Conservation (phyloP, 2,888 invertebrate species). For the Yponomeuta plumbellus region DNA sequence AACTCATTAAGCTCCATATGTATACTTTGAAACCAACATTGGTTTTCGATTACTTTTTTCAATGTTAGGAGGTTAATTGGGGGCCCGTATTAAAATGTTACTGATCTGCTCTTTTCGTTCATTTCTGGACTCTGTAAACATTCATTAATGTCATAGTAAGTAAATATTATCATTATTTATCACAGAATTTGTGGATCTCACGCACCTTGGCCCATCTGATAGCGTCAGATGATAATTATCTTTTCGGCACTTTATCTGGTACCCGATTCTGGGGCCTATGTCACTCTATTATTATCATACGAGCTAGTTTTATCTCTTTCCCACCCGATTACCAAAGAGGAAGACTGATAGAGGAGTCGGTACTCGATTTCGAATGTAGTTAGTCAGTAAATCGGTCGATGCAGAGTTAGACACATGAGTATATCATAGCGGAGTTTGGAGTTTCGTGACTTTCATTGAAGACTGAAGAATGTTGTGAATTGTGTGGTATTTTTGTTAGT, state of each 20-base stretch:
- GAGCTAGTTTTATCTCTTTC: background rate
- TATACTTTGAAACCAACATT: too few species aligned
- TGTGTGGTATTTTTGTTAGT: constrained; percentile 3
- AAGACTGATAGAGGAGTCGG: background rate
- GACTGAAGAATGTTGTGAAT: background rate
- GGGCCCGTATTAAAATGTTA: background rate
- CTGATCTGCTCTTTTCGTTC: background rate
- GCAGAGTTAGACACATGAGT: background rate
- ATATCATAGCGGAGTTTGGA: background rate
- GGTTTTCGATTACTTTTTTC: too few species aligned
- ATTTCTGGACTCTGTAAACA: too few species aligned
- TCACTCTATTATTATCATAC: background rate
- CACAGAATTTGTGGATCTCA: constrained; percentile 1
- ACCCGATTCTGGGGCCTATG: background rate
- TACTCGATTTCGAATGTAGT: background rate
- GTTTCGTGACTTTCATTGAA: background rate
- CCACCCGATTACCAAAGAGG: background rate
- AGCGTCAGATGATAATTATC: constrained; percentile 1
- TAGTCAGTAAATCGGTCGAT: background rate
- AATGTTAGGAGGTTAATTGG: too few species aligned
- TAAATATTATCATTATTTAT: background rate
- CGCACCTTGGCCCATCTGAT: constrained; percentile 2
- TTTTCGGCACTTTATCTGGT: constrained; percentile 10
- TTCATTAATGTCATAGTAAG: background rate
- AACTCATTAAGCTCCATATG: background rate